Evolutionary conservation across 2,888 invertebrate genomes (phyloP).

Genomic region (Omphaloscelis lunosa): DNA sequence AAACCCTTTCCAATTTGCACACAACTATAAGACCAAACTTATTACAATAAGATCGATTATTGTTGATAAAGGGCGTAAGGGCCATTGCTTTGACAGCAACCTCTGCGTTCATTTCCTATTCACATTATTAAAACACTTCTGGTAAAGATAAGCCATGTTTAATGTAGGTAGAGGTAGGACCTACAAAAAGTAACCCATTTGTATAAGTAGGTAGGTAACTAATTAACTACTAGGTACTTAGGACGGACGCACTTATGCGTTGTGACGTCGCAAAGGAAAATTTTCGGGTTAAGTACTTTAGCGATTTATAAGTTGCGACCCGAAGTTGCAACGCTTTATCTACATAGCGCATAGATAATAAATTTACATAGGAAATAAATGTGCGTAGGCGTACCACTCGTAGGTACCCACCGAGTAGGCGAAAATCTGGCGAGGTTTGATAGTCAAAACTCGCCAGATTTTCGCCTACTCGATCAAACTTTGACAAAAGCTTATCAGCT

Average conservation of each 20-base stretch:
- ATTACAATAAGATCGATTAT: constrained; percentile 18
- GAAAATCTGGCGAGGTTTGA: background rate
- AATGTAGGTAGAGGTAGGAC: constrained; percentile 20
- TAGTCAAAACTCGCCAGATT: too few relatives aligned
- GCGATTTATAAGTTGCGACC: background rate
- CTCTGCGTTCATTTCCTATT: constrained; percentile 52
- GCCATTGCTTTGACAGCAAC: constrained; percentile 28
- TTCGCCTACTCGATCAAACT: too few relatives aligned
- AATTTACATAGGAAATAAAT: too few relatives aligned
- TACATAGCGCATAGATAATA: too few relatives aligned
- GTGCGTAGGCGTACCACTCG: background rate
- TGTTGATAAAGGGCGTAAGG: constrained; percentile 23
- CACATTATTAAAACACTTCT: constrained; percentile 46
- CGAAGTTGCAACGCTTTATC: background rate
- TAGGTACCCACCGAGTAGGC: background rate
- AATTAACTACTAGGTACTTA: constrained; percentile 14
- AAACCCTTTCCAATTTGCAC: constrained; percentile 39
- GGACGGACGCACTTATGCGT: background rate
- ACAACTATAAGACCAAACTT: constrained; percentile 10
- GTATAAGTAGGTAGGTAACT: constrained; percentile 16
- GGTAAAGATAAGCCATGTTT: constrained; percentile 37
- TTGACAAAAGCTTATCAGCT: background rate
- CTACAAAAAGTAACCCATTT: constrained; percentile 4
- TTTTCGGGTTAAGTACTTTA: background rate
- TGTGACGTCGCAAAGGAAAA: background rate